Evolutionary conservation across 2,888 invertebrate genomes (phyloP).

Genomic region (Gisinianus flammeolus): DNA sequence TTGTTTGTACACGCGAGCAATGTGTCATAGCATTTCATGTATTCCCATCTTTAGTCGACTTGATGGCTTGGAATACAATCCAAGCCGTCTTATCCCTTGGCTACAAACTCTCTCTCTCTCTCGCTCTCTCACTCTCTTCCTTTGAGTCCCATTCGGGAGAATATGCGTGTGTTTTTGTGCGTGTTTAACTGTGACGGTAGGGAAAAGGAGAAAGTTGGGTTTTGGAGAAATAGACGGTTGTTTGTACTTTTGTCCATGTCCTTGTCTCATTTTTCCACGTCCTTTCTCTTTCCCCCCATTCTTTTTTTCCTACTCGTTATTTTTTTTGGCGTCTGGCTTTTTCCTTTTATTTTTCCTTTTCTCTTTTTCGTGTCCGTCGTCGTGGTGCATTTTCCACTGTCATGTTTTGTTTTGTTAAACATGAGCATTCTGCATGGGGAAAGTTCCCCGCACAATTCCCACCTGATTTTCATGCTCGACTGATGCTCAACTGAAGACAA

Average conservation of each 20-base stretch:
- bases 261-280: slow-evolving; percentile 23
- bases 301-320: neutral
- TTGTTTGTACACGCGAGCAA: neutral
- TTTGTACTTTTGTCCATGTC: slow-evolving; percentile 16
- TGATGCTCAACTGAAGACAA: neutral
- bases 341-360: neutral
- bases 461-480: slow-evolving; percentile 23
- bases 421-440: neutral
- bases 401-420: neutral
- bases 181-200: neutral
- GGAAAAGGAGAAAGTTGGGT: neutral
- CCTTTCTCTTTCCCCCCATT: neutral
- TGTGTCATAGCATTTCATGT: neutral
- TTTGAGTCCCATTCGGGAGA: too few relatives aligned
- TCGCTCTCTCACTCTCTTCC: too few relatives aligned
- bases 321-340: too few relatives aligned
- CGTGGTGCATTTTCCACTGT: neutral
- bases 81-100: too few relatives aligned
- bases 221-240: neutral
- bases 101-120: too few relatives aligned
- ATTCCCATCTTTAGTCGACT: neutral
- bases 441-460: neutral
- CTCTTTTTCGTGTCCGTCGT: neutral
- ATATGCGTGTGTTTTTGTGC: too few relatives aligned
- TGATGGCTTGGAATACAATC: too few relatives aligned